A percentile compares a stretch with the other conserved stretches of the same genome.
These are phyloP conservation scores for Alexandromys fortis DNA, from an alignment of 2,113 vertebrate species.

Conservation along the genomic window DNA sequence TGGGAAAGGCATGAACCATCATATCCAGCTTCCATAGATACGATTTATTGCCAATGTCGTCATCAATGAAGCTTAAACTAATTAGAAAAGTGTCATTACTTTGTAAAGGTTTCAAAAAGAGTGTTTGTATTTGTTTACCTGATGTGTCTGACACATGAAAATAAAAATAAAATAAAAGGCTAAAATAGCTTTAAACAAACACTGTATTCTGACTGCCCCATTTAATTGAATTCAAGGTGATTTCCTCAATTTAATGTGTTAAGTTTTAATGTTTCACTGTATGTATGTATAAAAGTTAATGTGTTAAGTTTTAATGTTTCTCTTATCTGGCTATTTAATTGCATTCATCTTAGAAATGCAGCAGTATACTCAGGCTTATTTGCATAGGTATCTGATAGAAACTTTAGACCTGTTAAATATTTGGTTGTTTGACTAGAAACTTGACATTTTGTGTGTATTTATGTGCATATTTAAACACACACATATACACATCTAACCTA, in stretches of 20 bases:
- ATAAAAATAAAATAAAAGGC: constrained; percentile 21
- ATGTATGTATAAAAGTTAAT: constrained; percentile 19
- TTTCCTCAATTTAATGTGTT: constrained; percentile 47
- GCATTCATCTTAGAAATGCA: constrained; percentile 61
- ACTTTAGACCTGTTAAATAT: constrained; percentile 60
- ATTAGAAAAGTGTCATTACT: constrained; percentile 34
- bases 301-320: constrained; percentile 45
- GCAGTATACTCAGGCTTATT: constrained; percentile 41
- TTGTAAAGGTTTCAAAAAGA: constrained; percentile 59
- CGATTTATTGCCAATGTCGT: constrained; percentile 32
- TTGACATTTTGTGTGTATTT: neutral
- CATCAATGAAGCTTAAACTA: constrained; percentile 56
- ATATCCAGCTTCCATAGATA: constrained; percentile 11
- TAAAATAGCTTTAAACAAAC: neutral
- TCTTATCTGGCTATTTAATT: constrained; percentile 34
- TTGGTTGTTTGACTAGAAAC: constrained; percentile 46
- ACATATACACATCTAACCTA: neutral
- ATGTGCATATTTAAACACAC: neutral
- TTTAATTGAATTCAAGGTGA: constrained; percentile 54
- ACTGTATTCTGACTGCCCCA: neutral
- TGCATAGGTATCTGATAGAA: constrained; percentile 34
- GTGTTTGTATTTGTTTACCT: constrained; percentile 51
- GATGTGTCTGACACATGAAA: constrained; percentile 46
- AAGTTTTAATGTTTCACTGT: constrained; percentile 50
- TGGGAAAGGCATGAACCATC: neutral